A percentile compares a stretch with the other conserved stretches of the same genome.
phyloP scores from a whole-genome alignment of 2,888 invertebrate species.

The Microchrysa polita region DNA sequence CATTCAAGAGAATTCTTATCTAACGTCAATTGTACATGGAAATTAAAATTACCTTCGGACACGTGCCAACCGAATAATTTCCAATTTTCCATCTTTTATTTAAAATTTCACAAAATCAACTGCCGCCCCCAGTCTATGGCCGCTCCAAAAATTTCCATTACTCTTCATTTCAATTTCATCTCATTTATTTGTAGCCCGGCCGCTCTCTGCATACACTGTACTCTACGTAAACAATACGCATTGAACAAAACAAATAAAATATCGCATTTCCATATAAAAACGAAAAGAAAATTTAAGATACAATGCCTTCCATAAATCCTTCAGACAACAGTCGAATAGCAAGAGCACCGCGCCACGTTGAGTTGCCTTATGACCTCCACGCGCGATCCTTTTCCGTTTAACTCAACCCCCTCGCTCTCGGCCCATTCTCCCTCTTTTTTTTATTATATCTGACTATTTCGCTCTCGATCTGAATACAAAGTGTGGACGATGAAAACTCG shows the following conservation, averaged over 20 bases:
- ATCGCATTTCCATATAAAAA: constrained; percentile 41
- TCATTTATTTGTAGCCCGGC: constrained; percentile 26
- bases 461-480: constrained; percentile 20
- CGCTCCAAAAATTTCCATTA: not conserved
- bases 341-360: no score
- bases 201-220: constrained; percentile 7
- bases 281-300: constrained; percentile 31
- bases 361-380: not conserved
- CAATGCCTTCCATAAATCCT: constrained; percentile 35
- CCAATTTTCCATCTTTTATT: no score
- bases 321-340: constrained; percentile 37
- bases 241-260: constrained; percentile 33
- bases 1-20: no score
- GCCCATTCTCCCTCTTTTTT: no score
- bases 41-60: no score
- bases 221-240: no score
- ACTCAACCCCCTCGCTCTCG: not conserved
- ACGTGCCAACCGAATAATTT: not conserved
- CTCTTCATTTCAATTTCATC: constrained; percentile 30
- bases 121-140: no score
- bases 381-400: not conserved
- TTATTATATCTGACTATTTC: not conserved
- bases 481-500: constrained; percentile 36
- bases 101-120: no score
- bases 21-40: no score